Percentiles rank a stretch among this genome's conserved stretches.
Conservation (phyloP, 2,888 invertebrate genomes). For the Drosophila stalkeri region DNA sequence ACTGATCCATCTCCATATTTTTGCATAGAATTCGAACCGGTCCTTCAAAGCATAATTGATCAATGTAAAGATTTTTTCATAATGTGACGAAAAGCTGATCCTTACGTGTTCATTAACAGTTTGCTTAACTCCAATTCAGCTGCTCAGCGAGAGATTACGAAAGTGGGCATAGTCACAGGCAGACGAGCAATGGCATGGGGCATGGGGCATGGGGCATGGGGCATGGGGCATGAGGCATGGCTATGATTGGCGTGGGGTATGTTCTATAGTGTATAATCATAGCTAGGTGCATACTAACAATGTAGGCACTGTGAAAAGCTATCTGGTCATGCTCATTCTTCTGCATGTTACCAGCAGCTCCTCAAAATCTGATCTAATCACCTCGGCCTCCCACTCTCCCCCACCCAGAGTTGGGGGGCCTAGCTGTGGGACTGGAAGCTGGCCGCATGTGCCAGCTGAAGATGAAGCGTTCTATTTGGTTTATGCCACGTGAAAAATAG, state of each 20-base stretch:
- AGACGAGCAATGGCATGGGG: neutral
- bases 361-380: slow-evolving; percentile 62
- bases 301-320: slow-evolving; percentile 39
- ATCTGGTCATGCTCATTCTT: slow-evolving; percentile 61
- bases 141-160: slow-evolving; percentile 1
- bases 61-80: neutral
- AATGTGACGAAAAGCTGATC: neutral
- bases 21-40: no score
- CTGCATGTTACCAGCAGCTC: slow-evolving; percentile 59
- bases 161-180: neutral
- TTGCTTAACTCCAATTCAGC: neutral
- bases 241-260: neutral
- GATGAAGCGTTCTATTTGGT: slow-evolving; percentile 58
- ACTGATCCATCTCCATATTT: no score
- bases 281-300: slow-evolving; percentile 6
- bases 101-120: neutral
- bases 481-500: slow-evolving; percentile 74
- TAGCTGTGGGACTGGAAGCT: neutral
- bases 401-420: slow-evolving; percentile 4
- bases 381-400: slow-evolving; percentile 16
- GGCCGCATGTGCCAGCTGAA: slow-evolving; percentile 27
- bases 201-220: neutral
- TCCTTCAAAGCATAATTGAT: neutral
- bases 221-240: neutral
- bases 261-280: slow-evolving; percentile 10